Evolutionary conservation across 2,888 invertebrate species (phyloP), one percentile per base, ranked within the genome.

Genomic region (Cryptocheilus praepositus): DNA sequence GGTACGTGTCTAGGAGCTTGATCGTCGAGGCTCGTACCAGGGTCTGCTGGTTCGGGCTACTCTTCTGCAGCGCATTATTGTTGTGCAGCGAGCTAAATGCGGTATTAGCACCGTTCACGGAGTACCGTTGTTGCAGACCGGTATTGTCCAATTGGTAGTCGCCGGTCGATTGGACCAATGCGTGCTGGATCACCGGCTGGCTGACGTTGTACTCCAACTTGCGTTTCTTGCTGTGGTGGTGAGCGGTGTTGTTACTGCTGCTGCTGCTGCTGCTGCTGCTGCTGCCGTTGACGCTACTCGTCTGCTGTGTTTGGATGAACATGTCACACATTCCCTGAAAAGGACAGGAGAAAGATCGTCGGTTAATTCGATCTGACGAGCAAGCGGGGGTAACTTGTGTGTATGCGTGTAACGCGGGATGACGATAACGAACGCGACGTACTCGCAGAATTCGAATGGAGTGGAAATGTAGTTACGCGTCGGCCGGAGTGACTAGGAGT

Each of bases 271-370:
- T 83, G 87, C 88, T 88, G 83, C 83, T 83, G 88, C 85, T 86
- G 88, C 86, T 87, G 89, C 85, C 89, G 88, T 89, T 90, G 89
- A 89, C 90, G 90, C 89, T 91, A 89, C 89, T 90, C 89, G 90
- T 90, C 88, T 91, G 91, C 87, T 92, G 92, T 90, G 91, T 91
- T 90, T 91, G 92, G 91, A 93, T 93, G 93, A 93, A 94, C 94
- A 94, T 95, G 94, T 94, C 94, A 94, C 92, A 94, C 94, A 93
- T 93, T 93, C 94, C 94, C 94, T 95, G 90, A 22, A 90, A 90
- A 11, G 19, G 19, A 19, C 5, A 7, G 22, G 13, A 62, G 60
- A 64, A 44, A 52, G 49, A 49, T 21, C 11, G 49, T 49, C 18
- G 18, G 49, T 49, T 49, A 36, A 36, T 36, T 36, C 36, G 36